Conservation (phyloP, 2,797 vertebrate genomes). For the Threskiornis aethiopicus region DNA sequence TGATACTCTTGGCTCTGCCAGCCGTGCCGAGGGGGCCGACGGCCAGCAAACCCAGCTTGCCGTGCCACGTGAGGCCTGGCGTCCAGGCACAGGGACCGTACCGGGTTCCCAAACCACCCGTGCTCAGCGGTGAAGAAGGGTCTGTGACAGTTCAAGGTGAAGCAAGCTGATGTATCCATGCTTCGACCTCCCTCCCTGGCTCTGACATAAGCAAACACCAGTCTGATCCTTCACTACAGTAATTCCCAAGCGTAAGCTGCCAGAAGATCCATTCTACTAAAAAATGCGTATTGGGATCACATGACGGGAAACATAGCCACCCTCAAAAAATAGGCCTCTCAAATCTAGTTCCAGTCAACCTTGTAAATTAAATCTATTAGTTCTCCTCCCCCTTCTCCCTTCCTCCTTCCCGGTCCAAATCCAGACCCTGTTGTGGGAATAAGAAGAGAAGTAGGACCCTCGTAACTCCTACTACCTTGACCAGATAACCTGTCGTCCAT, state of each 20-base stretch:
- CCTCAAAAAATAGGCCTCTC: background rate
- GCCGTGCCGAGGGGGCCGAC: background rate
- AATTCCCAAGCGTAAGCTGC: background rate
- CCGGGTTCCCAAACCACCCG: background rate
- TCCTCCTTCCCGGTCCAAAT: background rate
- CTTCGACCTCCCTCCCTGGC: background rate
- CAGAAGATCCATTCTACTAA: background rate
- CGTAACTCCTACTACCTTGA: too few species aligned
- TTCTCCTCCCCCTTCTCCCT: background rate
- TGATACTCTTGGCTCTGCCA: background rate
- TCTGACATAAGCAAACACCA: background rate
- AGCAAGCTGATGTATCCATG: rapidly evolving
- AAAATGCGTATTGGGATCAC: background rate
- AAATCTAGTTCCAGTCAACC: background rate
- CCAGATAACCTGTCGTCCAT: too few species aligned
- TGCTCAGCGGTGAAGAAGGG: background rate
- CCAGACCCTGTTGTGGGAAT: rapidly evolving
- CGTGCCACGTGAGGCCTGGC: background rate
- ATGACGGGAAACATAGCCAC: background rate
- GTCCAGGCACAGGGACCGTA: rapidly evolving
- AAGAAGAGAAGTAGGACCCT: background rate
- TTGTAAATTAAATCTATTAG: background rate
- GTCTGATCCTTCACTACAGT: rapidly evolving
- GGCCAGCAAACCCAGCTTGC: background rate
- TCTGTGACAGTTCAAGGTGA: rapidly evolving